Conservation (phyloP, 2,797 vertebrate genomes). For the Malurus splendens region DNA sequence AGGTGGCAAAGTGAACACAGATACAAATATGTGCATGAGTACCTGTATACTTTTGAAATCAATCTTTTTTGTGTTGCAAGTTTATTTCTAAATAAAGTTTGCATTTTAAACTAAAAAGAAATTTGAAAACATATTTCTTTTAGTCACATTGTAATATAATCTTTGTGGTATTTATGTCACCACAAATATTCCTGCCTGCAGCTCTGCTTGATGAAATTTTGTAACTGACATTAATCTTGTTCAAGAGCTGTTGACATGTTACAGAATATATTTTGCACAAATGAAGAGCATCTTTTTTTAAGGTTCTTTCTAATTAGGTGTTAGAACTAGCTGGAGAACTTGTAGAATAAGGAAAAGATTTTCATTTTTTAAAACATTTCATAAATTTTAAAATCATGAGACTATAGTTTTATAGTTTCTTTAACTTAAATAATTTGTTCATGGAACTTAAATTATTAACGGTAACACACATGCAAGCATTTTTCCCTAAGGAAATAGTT, state of each 20-base stretch:
- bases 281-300: not conserved
- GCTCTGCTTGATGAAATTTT: not conserved
- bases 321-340: not conserved
- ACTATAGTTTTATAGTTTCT: not conserved
- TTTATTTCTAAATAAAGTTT: not conserved
- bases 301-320: not conserved
- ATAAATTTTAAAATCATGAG: not conserved
- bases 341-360: not conserved
- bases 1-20: not conserved
- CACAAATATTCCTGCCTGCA: not conserved
- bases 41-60: not conserved
- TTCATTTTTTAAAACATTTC: not conserved
- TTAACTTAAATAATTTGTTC: not conserved
- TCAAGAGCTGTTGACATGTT: not conserved
- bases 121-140: not conserved
- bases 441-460: not conserved
- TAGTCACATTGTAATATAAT: not conserved
- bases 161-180: not conserved
- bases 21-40: fast-evolving
- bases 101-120: not conserved
- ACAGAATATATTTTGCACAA: not conserved
- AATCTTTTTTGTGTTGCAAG: not conserved
- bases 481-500: not conserved
- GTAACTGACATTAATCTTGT: not conserved
- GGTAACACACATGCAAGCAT: fast-evolving